Evolutionary conservation across 2,797 vertebrate species (phyloP), one percentile per base, ranked within the genome.

Genomic region (Hippopotamyrus pictus): DNA sequence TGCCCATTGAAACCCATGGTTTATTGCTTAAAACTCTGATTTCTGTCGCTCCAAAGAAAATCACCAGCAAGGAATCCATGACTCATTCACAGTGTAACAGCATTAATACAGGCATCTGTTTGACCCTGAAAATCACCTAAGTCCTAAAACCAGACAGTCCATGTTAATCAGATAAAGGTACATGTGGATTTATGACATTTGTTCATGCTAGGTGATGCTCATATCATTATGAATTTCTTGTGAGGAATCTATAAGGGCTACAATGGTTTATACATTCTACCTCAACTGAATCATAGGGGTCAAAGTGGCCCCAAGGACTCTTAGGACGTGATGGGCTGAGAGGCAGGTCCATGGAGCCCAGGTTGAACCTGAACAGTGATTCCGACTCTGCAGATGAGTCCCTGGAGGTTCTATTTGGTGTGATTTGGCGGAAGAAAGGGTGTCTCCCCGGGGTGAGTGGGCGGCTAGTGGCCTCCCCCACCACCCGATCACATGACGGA

Each of bases 231-330:
- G 2, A 19, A 1, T 7, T 6, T 37, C 73, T 79, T 79, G 17
- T 79, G 73, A 79, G 73, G 14, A 44, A 44, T 79, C 14, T 44
- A 41, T 14, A 76, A 37, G 69, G 14, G 33, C 6, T 76, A 44
- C 17, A 6, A n/a, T n/a, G 37, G 17, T 79, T 79, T 57, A 37
- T 86, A 57, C 14, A 14, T 59, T 41, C 5, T 87, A 99, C 98
- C 98, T 99, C 97, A 0, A 95, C 96, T 41, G 96, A 96, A 92
- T 96, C 93, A 86, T 99, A 99, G 0, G 98, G 98, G 93, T 99
- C 98, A 90, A 97, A 97, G 87, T 96, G 96, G 90, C 96, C 97
- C 98, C 98, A 99, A 44, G 98, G 98, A 93, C 98, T 99, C 91
- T 96, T 97, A 1, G 98, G 97, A 90, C 97, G 96, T 91, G 96